These are phyloP conservation scores for Apocheima hispidaria DNA, from an alignment of 2,888 invertebrate genomes.

Conservation along the genomic window DNA sequence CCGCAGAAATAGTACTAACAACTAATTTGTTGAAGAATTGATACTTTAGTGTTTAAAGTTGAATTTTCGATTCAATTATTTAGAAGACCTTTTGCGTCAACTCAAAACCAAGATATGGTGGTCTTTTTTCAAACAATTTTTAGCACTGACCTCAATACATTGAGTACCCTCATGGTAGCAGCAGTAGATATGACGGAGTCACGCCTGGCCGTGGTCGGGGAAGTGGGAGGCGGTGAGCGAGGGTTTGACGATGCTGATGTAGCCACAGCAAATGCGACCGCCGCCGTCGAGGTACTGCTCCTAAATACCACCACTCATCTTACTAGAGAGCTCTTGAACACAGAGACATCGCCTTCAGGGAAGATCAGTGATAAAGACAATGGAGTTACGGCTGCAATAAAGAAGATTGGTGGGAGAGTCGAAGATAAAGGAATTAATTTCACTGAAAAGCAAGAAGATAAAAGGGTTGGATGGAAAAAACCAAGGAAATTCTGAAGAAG, in stretches of 20 bases:
- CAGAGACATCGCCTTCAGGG: neutral
- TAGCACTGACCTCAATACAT: slow-evolving; percentile 88
- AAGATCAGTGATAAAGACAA: slow-evolving; percentile 3
- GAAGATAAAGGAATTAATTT: neutral
- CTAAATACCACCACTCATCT: slow-evolving; percentile 71
- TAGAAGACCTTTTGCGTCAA: too few species aligned
- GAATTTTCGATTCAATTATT: too few species aligned
- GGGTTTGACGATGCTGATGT: slow-evolving; percentile 95
- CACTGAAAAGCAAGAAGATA: neutral
- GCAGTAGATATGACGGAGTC: slow-evolving; percentile 95
- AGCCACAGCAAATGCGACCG: slow-evolving; percentile 96
- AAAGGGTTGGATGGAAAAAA: neutral
- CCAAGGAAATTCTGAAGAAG: neutral
- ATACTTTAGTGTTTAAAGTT: too few species aligned
- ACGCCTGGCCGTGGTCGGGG: slow-evolving; percentile 79
- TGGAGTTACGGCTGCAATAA: neutral
- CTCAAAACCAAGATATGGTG: too few species aligned
- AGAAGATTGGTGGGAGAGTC: neutral
- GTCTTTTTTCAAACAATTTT: too few species aligned
- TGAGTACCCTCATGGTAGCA: slow-evolving; percentile 97
- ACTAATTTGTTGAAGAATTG: too few species aligned
- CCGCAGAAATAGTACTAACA: too few species aligned
- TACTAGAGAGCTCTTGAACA: neutral
- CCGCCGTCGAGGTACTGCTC: slow-evolving; percentile 94
- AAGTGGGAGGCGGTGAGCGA: slow-evolving; percentile 86